These are phyloP conservation scores for Grus americana DNA, from an alignment of 2,113 vertebrate genomes.

Conservation along the genomic window DNA sequence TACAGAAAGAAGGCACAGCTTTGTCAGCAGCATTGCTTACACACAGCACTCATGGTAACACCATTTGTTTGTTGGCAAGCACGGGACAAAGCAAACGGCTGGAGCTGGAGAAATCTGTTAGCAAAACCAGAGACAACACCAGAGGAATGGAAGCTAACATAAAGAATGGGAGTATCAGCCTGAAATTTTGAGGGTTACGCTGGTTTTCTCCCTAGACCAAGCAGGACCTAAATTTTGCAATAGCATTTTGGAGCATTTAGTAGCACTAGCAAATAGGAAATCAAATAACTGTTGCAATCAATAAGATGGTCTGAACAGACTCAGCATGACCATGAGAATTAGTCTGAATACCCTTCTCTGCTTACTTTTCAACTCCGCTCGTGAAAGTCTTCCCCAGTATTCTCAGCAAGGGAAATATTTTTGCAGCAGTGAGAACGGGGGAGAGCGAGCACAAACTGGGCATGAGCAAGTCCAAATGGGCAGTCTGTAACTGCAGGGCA, in stretches of 20 bases:
- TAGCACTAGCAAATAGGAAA: neutral
- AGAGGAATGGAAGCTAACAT: neutral
- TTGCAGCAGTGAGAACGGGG: neutral
- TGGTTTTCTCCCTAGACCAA: neutral
- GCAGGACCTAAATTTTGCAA: neutral
- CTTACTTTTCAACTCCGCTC: neutral
- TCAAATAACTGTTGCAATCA: neutral
- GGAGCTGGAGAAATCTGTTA: neutral
- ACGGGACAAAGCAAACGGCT: neutral
- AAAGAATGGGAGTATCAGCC: neutral
- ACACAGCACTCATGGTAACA: accelerated
- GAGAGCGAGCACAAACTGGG: neutral
- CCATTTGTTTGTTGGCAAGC: accelerated
- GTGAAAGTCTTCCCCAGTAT: neutral
- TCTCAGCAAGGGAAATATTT: neutral
- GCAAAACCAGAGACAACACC: neutral
- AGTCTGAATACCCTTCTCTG: neutral
- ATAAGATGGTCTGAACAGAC: neutral
- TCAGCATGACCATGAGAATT: accelerated
- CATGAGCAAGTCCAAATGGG: neutral
- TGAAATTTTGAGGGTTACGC: accelerated
- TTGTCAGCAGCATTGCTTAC: neutral
- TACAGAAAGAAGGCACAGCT: accelerated
- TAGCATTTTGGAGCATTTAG: neutral
- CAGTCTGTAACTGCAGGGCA: neutral